A percentile compares a stretch with the other conserved stretches of the same genome.
Evolutionary conservation across 1,140 invertebrate genomes (phyloP).

Genomic region (Neotoxoptera formosana): DNA sequence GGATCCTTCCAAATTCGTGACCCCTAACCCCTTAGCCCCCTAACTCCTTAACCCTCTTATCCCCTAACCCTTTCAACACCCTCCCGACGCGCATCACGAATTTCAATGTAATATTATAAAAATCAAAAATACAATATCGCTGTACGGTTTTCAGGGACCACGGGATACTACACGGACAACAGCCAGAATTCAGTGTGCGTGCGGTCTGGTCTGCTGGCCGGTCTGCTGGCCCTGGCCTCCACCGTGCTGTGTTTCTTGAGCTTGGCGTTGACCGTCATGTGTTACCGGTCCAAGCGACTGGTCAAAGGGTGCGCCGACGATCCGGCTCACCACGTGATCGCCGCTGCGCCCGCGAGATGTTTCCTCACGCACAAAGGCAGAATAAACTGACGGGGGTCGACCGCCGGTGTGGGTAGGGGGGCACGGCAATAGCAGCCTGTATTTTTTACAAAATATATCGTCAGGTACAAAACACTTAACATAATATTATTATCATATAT

Average conservation of each 20-base stretch:
- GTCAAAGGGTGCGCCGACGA: conserved; percentile 64
- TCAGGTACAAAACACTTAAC: not conserved
- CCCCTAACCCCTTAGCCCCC: too few species aligned
- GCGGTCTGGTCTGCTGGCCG: conserved; percentile 77
- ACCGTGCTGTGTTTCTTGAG: conserved; percentile 74
- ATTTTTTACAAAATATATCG: not conserved
- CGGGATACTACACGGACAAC: conserved; percentile 64
- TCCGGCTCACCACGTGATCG: conserved; percentile 62
- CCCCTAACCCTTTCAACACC: too few species aligned
- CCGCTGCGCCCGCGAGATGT: conserved; percentile 64
- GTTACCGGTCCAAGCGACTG: conserved; percentile 71
- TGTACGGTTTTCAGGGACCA: conserved; percentile 62
- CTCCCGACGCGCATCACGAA: not conserved
- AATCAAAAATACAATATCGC: too few species aligned
- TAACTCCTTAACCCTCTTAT: too few species aligned
- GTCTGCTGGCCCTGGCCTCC: conserved; percentile 74
- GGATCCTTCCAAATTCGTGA: too few species aligned
- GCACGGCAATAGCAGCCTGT: not conserved
- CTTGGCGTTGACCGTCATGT: conserved; percentile 75
- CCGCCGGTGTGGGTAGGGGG: not conserved
- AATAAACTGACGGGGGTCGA: conserved; percentile 68
- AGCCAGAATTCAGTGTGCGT: conserved; percentile 72
- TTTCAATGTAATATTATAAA: not conserved
- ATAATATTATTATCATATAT: not conserved
- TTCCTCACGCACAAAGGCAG: conserved; percentile 78